These are phyloP conservation scores for Brachionus rotundiformis DNA, from an alignment of 1,140 invertebrate species.

Conservation along the genomic window DNA sequence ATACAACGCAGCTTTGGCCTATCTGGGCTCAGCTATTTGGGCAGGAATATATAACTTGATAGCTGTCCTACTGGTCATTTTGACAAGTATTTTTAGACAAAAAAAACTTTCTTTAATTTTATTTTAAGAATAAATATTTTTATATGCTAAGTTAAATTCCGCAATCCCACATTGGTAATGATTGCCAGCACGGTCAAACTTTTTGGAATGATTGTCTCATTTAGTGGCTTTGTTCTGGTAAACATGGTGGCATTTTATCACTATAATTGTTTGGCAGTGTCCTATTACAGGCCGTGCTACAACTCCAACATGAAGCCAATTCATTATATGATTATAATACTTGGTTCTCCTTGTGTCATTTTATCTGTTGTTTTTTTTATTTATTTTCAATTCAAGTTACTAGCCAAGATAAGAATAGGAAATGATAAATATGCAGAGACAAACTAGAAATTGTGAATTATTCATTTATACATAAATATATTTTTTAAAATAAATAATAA, in stretches of 20 bases:
- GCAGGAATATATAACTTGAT: slow-evolving; percentile 44
- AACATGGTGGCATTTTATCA: slow-evolving; percentile 48
- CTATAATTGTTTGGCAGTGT: slow-evolving; percentile 47
- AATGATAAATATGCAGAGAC: neutral
- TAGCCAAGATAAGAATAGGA: neutral
- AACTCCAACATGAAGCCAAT: slow-evolving; percentile 42
- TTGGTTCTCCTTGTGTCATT: slow-evolving; percentile 48
- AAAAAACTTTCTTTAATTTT: neutral
- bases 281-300: slow-evolving; percentile 48
- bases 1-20: slow-evolving; percentile 40
- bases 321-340: slow-evolving; percentile 49
- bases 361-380: slow-evolving; percentile 43
- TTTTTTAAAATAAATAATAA: neutral
- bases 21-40: slow-evolving; percentile 45
- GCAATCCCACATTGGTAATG: slow-evolving; percentile 29
- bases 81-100: slow-evolving; percentile 15
- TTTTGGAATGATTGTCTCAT: slow-evolving; percentile 51
- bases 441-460: neutral
- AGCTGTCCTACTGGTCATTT: neutral
- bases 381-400: slow-evolving; percentile 46
- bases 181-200: slow-evolving; percentile 34
- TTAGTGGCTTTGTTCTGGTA: slow-evolving; percentile 18
- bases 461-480: too few relatives aligned
- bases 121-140: neutral
- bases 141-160: slow-evolving; percentile 44